phyloP scores from a whole-genome alignment of 2,888 invertebrate species.

The Rhagonycha lutea region DNA sequence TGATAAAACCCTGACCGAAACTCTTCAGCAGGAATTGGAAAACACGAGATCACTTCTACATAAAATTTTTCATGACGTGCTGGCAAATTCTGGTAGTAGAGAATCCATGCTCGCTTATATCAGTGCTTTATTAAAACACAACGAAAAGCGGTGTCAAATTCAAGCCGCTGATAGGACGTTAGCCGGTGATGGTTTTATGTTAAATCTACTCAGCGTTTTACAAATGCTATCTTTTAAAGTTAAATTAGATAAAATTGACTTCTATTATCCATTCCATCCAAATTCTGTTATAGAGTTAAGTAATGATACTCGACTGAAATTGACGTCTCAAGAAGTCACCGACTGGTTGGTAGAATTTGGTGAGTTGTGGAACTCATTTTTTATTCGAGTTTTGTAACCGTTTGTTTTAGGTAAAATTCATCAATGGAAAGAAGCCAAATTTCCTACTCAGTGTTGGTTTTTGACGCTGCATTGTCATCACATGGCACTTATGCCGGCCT shows the following conservation, averaged over 20 bases:
- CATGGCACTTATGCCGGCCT: slow-evolving; percentile 85
- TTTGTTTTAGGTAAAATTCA: slow-evolving; percentile 59
- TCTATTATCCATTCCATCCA: slow-evolving; percentile 86
- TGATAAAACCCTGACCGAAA: slow-evolving; percentile 70
- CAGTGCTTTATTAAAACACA: slow-evolving; percentile 74
- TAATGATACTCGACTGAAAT: slow-evolving; percentile 82
- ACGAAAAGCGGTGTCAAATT: slow-evolving; percentile 87
- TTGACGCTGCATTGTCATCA: slow-evolving; percentile 93
- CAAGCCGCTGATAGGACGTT: slow-evolving; percentile 86
- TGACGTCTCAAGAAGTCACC: slow-evolving; percentile 79
- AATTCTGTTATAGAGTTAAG: slow-evolving; percentile 72
- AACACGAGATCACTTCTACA: slow-evolving; percentile 77
- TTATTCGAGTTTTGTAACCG: slow-evolving; percentile 7
- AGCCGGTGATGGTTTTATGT: slow-evolving; percentile 93
- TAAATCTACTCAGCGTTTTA: slow-evolving; percentile 89
- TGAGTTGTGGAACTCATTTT: slow-evolving; percentile 47
- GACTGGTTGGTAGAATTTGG: slow-evolving; percentile 73
- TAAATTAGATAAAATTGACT: slow-evolving; percentile 87
- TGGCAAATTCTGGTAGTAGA: slow-evolving; percentile 81
- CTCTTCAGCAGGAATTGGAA: slow-evolving; percentile 80
- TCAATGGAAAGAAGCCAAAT: slow-evolving; percentile 80
- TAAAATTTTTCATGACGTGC: slow-evolving; percentile 80
- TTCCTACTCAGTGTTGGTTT: slow-evolving; percentile 97
- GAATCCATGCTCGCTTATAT: slow-evolving; percentile 81
- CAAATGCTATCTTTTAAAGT: slow-evolving; percentile 90